Evolutionary conservation across 2,888 invertebrate genomes (phyloP), one percentile per base, ranked within the genome.

Genomic region (Apoderus coryli): DNA sequence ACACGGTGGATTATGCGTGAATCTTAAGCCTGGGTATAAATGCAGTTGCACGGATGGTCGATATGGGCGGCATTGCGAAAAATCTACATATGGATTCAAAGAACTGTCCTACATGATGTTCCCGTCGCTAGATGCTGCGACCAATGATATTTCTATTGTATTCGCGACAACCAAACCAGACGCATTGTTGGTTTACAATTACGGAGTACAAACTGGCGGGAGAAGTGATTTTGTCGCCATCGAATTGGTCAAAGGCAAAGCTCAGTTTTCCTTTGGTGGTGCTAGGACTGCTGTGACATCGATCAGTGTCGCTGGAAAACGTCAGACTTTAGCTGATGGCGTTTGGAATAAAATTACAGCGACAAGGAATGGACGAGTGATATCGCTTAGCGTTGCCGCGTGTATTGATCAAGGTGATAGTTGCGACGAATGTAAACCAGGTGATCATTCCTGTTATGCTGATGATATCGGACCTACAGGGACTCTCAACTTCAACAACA

Each of bases 311-410:
- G 67, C 67, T 10, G 65, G 69, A 27, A 64, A 65, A 34, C 33
- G 5, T 22, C 65, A 64, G 10, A 72, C 71, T 39, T 63, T 93
- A 10, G 72, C 84, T 2, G 81, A 90, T 54, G 90, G 90, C 1
- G 71, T 70, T 40, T 95, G 93, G 93, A 76, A 88, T 51, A 86
- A 88, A 50, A 71, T 93, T 10, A 88, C 82, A 1, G 89, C 88
- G 1, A 89, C 86, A 0, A 70, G 89, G 49, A 89, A 90, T 52
- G 88, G 89, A 14, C 66, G 84, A 40, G 85, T 88, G 0, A 76
- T 86, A 43, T 86, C 88, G 0, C 54, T 90, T 14, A 86, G 82
- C 46, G 72, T 86, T 3, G 74, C 82, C 1, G 62, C 69, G 14
- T 90, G 89, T 49, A 72, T 72, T 2, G 86, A 89, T 40, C 81